Percentiles rank a stretch among this genome's conserved stretches.
phyloP scores from a whole-genome alignment of 2,888 invertebrate genomes.

The Azorinus chamasolen region DNA sequence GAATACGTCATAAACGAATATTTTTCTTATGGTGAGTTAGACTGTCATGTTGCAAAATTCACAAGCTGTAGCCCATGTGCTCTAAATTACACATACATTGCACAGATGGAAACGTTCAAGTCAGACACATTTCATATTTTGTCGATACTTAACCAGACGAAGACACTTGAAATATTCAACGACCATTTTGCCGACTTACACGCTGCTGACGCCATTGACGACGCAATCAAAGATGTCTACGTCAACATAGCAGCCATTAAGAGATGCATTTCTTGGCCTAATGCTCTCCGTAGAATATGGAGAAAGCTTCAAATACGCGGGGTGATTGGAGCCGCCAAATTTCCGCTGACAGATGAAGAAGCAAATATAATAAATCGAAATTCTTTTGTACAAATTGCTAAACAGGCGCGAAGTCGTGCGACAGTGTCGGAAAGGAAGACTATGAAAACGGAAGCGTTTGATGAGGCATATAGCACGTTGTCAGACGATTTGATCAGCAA shows the following conservation, averaged over 20 bases:
- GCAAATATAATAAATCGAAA: no score
- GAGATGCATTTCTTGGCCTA: constrained; percentile 49
- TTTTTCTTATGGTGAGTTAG: constrained; percentile 19
- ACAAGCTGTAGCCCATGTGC: constrained; percentile 60
- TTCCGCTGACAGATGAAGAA: constrained; percentile 29
- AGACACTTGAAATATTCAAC: constrained; percentile 22
- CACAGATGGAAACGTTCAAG: constrained; percentile 68
- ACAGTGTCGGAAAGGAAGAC: no score
- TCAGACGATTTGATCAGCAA: no score
- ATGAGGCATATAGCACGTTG: no score
- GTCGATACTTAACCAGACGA: constrained; percentile 29
- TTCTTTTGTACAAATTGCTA: no score
- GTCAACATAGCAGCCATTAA: constrained; percentile 38
- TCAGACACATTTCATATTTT: constrained; percentile 54
- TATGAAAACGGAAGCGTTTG: no score
- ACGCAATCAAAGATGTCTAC: constrained; percentile 50
- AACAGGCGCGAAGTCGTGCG: no score
- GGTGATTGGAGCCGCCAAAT: constrained; percentile 49
- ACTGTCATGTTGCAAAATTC: constrained; percentile 68
- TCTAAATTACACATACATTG: constrained; percentile 64
- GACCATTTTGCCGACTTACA: constrained; percentile 25
- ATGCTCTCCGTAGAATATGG: constrained; percentile 57
- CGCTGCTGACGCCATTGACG: constrained; percentile 55
- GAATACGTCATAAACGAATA: constrained; percentile 56
- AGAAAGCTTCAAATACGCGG: constrained; percentile 61